Percentiles rank a stretch among this genome's conserved stretches.
phyloP scores from a whole-genome alignment of 2,797 vertebrate genomes.

The Ataeniobius toweri region DNA sequence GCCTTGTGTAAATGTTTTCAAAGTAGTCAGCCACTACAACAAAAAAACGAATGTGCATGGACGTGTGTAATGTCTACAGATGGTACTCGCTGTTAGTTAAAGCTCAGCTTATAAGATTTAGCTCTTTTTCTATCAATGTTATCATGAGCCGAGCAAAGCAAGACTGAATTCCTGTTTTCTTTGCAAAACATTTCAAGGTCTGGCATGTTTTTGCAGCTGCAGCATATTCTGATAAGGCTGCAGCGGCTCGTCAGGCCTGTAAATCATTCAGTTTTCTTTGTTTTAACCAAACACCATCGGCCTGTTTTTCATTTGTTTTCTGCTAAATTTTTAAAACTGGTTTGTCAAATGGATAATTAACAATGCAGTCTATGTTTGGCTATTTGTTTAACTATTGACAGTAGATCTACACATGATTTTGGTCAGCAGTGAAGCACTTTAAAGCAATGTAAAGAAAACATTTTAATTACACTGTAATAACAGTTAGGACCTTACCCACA shows the following conservation, averaged over 20 bases:
- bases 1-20: slow-evolving; percentile 72
- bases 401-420: slow-evolving; percentile 25
- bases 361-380: slow-evolving; percentile 4
- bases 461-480: background rate
- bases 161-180: slow-evolving; percentile 57
- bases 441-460: background rate
- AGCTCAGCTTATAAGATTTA: slow-evolving; percentile 45
- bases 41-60: slow-evolving; percentile 8
- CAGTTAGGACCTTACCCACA: background rate
- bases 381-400: slow-evolving; percentile 1
- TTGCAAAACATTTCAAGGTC: slow-evolving; percentile 36
- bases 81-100: slow-evolving; percentile 49
- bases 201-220: slow-evolving; percentile 68
- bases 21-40: slow-evolving; percentile 37
- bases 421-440: slow-evolving; percentile 7
- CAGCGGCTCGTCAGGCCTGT: slow-evolving; percentile 39
- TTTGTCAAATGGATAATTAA: slow-evolving; percentile 44
- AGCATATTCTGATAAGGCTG: slow-evolving; percentile 39
- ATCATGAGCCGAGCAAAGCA: slow-evolving; percentile 37
- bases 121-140: slow-evolving; percentile 37
- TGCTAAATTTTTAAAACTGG: slow-evolving; percentile 29
- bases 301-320: slow-evolving; percentile 52
- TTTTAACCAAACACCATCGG: slow-evolving; percentile 41
- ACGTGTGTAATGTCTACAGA: slow-evolving; percentile 47
- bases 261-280: slow-evolving; percentile 70